Evolutionary conservation across 1,140 invertebrate species (phyloP).

Genomic region (Eurytemora carolleeae): DNA sequence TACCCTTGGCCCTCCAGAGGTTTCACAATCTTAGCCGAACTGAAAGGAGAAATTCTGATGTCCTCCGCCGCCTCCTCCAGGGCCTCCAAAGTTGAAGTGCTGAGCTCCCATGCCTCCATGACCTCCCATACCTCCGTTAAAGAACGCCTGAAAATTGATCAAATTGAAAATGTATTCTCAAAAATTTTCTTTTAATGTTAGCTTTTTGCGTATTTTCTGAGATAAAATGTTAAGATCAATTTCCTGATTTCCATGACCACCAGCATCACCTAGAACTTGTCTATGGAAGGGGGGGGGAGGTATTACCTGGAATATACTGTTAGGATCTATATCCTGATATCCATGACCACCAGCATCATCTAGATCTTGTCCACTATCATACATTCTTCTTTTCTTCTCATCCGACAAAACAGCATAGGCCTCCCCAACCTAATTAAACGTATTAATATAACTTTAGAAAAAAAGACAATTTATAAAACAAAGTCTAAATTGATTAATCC

Average conservation of each 20-base stretch:
- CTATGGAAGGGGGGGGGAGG: too few relatives aligned
- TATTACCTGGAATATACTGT: slow-evolving; percentile 42
- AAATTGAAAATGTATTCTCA: neutral
- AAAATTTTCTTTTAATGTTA: neutral
- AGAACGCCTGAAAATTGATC: slow-evolving; percentile 36
- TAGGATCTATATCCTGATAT: slow-evolving; percentile 37
- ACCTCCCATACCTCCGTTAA: slow-evolving; percentile 29
- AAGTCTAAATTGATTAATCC: neutral
- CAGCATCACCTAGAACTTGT: too few relatives aligned
- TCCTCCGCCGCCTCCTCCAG: slow-evolving; percentile 15
- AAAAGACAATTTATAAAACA: neutral
- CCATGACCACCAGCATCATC: slow-evolving; percentile 36
- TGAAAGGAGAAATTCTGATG: slow-evolving; percentile 21
- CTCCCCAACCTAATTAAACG: slow-evolving; percentile 41
- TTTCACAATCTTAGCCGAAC: slow-evolving; percentile 17
- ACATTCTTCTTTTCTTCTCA: slow-evolving; percentile 66
- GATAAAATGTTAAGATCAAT: neutral
- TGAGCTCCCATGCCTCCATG: slow-evolving; percentile 28
- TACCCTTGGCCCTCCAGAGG: too few relatives aligned
- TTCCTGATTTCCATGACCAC: too few relatives aligned
- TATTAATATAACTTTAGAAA: neutral
- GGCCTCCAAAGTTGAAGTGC: slow-evolving; percentile 22
- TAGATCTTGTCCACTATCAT: slow-evolving; percentile 78
- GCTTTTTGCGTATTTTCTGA: neutral
- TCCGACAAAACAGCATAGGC: slow-evolving; percentile 88